These are phyloP conservation scores for Hirudinaria manillensis DNA, from an alignment of 2,888 invertebrate genomes.

Conservation along the genomic window DNA sequence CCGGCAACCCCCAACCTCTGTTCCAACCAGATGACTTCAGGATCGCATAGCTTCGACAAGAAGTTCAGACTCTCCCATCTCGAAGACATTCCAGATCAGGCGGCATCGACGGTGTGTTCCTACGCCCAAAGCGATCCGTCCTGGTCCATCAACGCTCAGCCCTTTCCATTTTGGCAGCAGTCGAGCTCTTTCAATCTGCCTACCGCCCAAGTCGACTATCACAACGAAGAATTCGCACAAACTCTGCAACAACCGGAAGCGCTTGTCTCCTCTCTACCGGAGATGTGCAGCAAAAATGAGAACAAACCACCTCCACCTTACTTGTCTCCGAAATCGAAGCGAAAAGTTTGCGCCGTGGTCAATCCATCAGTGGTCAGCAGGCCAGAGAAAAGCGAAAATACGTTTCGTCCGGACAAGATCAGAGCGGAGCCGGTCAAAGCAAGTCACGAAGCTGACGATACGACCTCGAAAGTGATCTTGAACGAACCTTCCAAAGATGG, in stretches of 20 bases:
- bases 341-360: slow-evolving; percentile 23
- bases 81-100: background rate
- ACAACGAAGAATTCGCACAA: background rate
- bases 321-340: slow-evolving; percentile 20
- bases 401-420: background rate
- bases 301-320: slow-evolving; percentile 22
- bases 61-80: slow-evolving; percentile 3
- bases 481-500: background rate
- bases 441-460: background rate
- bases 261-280: background rate
- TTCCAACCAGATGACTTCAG: background rate
- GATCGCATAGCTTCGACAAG: background rate
- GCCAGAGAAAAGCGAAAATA: background rate
- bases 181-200: background rate
- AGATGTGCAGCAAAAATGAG: background rate
- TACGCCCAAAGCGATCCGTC: too few species aligned
- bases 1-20: background rate
- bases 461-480: background rate
- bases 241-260: background rate
- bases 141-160: too few species aligned
- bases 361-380: slow-evolving; percentile 21
- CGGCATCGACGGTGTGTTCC: too few species aligned
- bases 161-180: background rate
- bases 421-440: background rate
- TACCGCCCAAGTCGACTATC: background rate